Evolutionary conservation across 30 jellyfish, hydroid and myxozoan genomes (phyloP), one percentile per base, ranked within the genome.

Genomic region (Aurelia sp.): DNA sequence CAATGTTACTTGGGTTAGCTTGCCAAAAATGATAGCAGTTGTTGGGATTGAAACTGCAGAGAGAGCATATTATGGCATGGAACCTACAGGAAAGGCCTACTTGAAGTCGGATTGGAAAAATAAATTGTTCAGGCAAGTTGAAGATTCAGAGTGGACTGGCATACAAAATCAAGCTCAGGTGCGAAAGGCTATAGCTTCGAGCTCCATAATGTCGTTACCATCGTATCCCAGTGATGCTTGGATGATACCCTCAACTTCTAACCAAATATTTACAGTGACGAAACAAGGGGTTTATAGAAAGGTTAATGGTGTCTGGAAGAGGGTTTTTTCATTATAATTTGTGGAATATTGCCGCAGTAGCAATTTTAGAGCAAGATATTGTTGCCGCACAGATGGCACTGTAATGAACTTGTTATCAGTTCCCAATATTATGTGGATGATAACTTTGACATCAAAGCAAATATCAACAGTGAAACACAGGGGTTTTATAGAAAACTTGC

Each of bases 111-210:
- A 27, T 16, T 53, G 13, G 41, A 48, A 47, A 17, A 16, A 23
- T n/a, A 31, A n/a, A 9, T 17, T 64, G 21, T 27, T 23, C 37
- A 17, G 20, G 78, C 78, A 77, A 8, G 44, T 77, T 18, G 78
- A 77, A 31, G 88, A 77, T 33, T 17, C 53, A 13, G 67, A 6
- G 4, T 77, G 78, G 88, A 77, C 78, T 22, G 72, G 68, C 16
- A 60, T 77, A 19, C 62, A n/a, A 18, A 48, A 18, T 35, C 68
- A 61, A 67, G 75, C 88, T 19, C 79, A 62, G 10, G 52, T 60
- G 21, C 61, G 78, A 17, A 77, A 37, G 17, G 20, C 78, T 9
- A 40, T 27, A 17, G 20, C 75, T 11, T 58, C 88, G n/a, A 13
- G 6, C 27, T 19, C n/a, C 37, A 16, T 62, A 55, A 37, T 0